These are phyloP conservation scores for Ischnura elegans DNA, from an alignment of 2,888 invertebrate species.

Conservation along the genomic window DNA sequence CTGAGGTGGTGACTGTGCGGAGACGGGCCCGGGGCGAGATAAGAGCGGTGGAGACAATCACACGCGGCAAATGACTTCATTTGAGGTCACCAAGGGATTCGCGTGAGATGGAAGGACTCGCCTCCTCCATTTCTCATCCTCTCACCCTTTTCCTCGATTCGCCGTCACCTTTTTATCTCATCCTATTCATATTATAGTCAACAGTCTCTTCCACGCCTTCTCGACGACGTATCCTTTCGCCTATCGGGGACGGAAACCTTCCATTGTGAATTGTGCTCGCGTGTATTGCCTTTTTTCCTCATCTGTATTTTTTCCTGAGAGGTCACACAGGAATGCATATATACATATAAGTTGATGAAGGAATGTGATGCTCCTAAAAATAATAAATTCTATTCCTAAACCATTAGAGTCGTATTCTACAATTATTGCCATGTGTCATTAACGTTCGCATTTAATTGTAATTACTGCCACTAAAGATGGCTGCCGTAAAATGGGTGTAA, in stretches of 20 bases:
- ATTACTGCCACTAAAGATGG: too few relatives aligned
- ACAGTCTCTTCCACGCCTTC: not conserved
- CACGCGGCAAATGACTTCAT: conserved; percentile 64
- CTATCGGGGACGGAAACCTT: not conserved
- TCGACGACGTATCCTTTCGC: not conserved
- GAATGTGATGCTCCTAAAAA: too few relatives aligned
- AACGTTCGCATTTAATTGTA: too few relatives aligned
- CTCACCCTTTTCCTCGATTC: not conserved
- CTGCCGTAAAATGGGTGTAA: too few relatives aligned
- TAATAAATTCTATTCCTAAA: too few relatives aligned
- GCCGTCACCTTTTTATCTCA: not conserved
- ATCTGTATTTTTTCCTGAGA: too few relatives aligned
- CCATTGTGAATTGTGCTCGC: not conserved
- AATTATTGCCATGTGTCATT: too few relatives aligned
- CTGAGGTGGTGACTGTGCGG: not conserved
- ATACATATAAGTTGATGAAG: too few relatives aligned
- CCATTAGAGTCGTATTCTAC: too few relatives aligned
- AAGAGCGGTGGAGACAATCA: conserved; percentile 56
- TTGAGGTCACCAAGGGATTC: conserved; percentile 45
- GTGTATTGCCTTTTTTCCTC: not conserved
- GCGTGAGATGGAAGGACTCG: conserved; percentile 50
- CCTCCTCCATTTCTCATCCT: conserved; percentile 27
- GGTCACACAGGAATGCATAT: too few relatives aligned
- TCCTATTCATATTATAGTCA: not conserved
- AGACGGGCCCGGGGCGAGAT: conserved; percentile 49